Base-by-base conservation (phyloP, 2,797 vertebrate genomes). In the Karalla daura region DNA sequence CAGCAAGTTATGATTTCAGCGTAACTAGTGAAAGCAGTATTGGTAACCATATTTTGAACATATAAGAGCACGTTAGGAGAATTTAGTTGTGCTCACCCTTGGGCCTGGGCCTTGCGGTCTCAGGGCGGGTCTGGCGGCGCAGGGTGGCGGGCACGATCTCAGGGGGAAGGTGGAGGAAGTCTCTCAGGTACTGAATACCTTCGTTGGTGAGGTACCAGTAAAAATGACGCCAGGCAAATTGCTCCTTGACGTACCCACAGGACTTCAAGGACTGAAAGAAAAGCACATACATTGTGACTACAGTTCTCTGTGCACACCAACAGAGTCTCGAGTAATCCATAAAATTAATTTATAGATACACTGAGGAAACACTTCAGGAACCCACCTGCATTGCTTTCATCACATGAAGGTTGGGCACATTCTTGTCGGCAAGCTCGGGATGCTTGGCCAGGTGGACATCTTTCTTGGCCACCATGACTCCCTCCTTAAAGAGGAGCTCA, bases 161-260 rank as follows among this genome's bases (percentile, higher is more conserved):
- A 0, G 97, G 97, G 37, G 98, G 98, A 12, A 99, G 93, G 80
- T 99, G 98, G 5, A 99, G 95, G 90, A 98, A 99, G 88, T 99
- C 97, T 0, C 97, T 95, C 88, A 99, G 93, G 74, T 99, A 99
- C 93, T 99, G 98, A 89, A 99, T 99, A 40, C 98, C 98, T 86
- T 99, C 98, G 3, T 99, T 99, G 84, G 98, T 99, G 75, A 99
- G 95, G 74, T 99, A 99, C 98, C 98, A 99, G 87, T 99, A 99
- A 76, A 98, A 99, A 67, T 99, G 98, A 74, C 98, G 97, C 98
- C 98, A 99, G 7, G 98, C 98, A 92, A 99, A 99, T 92, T 99
- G 98, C 88, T 99, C 98, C 91, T 99, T 99, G 76, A 99, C 98
- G 1, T 97, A 98, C 67, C 98, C 98, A 25, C 96, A 96, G 5